These are phyloP conservation scores for Nemapogon koenigi DNA, from an alignment of 2,888 invertebrate species.

Conservation along the genomic window DNA sequence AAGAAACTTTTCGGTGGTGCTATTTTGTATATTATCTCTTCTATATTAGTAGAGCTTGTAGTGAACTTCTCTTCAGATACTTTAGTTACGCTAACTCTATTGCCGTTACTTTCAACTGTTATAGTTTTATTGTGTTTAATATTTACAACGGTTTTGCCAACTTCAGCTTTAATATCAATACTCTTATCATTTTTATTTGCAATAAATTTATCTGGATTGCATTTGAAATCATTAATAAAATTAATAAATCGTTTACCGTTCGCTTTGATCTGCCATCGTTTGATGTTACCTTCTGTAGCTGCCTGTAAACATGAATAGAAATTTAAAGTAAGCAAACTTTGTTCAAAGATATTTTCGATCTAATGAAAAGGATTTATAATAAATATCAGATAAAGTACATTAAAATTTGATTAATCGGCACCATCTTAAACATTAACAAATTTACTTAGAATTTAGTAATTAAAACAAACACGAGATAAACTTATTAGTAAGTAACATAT, in stretches of 20 bases:
- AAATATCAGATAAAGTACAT: too few species aligned
- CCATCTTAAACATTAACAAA: too few species aligned
- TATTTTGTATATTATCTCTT: conserved; percentile 43
- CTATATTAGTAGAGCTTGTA: conserved; percentile 30
- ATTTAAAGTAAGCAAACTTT: too few species aligned
- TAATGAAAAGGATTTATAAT: too few species aligned
- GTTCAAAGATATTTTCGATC: too few species aligned
- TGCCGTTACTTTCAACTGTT: background rate
- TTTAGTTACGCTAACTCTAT: conserved; percentile 36
- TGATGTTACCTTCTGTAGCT: conserved; percentile 44
- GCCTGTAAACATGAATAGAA: conserved; percentile 46
- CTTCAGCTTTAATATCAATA: background rate
- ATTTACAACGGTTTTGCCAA: conserved; percentile 1
- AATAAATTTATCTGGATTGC: conserved; percentile 35
- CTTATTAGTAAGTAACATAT: too few species aligned
- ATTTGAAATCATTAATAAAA: conserved; percentile 38
- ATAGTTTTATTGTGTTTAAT: conserved; percentile 1
- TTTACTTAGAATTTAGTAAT: too few species aligned
- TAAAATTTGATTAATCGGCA: too few species aligned
- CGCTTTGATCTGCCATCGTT: conserved; percentile 42
- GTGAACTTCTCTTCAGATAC: conserved; percentile 22
- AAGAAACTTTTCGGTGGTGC: conserved; percentile 53
- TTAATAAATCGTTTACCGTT: conserved; percentile 40
- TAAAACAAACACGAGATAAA: too few species aligned
- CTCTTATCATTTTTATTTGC: conserved; percentile 14